Conservation (phyloP, 2,888 invertebrate species). For the Platyscelio sp. region DNA sequence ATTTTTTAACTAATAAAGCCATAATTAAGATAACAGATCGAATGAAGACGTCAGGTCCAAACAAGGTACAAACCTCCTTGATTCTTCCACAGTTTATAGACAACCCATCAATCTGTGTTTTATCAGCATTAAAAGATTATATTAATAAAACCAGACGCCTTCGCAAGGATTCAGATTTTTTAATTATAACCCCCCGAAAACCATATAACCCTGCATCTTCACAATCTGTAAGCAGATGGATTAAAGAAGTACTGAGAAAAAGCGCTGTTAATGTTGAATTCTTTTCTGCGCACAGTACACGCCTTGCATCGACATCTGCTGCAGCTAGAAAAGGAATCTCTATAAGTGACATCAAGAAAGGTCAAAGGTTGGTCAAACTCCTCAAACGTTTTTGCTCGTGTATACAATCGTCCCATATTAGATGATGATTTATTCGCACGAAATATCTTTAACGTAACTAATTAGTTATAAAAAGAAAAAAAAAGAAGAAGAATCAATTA, state of each 20-base stretch:
- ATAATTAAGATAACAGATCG: neutral
- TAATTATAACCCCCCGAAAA: conserved; percentile 1
- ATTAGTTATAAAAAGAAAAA: too few relatives aligned
- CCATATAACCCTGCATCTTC: conserved; percentile 1
- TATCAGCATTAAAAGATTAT: neutral
- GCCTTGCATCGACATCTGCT: neutral
- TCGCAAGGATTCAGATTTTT: neutral
- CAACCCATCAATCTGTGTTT: neutral
- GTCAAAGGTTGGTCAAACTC: conserved; percentile 19
- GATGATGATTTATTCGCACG: neutral
- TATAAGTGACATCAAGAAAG: too few relatives aligned
- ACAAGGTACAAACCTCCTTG: neutral
- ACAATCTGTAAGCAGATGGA: conserved; percentile 45
- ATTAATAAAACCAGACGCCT: neutral
- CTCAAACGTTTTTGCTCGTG: conserved; percentile 20
- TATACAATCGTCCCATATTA: conserved; percentile 14
- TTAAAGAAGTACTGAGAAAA: neutral
- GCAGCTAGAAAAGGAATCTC: neutral
- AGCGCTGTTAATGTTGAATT: neutral
- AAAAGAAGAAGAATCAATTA: too few relatives aligned
- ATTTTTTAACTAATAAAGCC: neutral
- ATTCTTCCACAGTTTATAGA: neutral
- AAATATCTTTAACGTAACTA: too few relatives aligned
- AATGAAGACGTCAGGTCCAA: conserved; percentile 9
- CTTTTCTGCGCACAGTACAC: neutral